A percentile compares a stretch with the other conserved stretches of the same genome.
These are phyloP conservation scores for Epiblema foenella DNA, from an alignment of 2,888 invertebrate species.

Conservation along the genomic window DNA sequence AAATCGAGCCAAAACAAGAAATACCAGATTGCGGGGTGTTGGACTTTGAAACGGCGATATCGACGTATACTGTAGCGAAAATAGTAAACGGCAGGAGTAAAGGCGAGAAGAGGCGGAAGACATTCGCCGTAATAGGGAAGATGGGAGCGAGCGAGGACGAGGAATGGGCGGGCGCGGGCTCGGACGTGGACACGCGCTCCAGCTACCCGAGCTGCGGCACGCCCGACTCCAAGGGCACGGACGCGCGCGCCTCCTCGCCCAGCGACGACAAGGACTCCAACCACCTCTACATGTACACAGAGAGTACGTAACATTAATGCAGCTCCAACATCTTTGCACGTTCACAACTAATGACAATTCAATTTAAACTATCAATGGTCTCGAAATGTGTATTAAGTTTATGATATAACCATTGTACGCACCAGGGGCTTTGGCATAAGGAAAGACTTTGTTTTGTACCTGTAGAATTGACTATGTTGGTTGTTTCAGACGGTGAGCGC, in stretches of 20 bases:
- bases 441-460: background rate
- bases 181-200: constrained; percentile 74
- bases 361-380: background rate
- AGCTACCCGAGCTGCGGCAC: constrained; percentile 74
- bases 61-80: constrained; percentile 74
- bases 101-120: constrained; percentile 57
- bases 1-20: constrained; percentile 48
- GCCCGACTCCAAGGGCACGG: constrained; percentile 70
- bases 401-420: too few species aligned
- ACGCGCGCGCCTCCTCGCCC: constrained; percentile 49
- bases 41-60: constrained; percentile 75
- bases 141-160: constrained; percentile 72
- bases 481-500: constrained; percentile 85
- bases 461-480: background rate
- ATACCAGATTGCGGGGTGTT: constrained; percentile 51
- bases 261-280: constrained; percentile 70
- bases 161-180: constrained; percentile 65
- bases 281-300: constrained; percentile 69
- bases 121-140: constrained; percentile 58
- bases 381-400: too few species aligned
- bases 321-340: background rate
- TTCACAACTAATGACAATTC: background rate
- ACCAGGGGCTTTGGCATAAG: background rate
- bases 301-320: constrained; percentile 64
- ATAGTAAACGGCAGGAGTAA: constrained; percentile 56